Percentiles rank a stretch among this genome's conserved stretches.
Conservation (phyloP, 2,797 vertebrate genomes). For the Clarias fuscus region DNA sequence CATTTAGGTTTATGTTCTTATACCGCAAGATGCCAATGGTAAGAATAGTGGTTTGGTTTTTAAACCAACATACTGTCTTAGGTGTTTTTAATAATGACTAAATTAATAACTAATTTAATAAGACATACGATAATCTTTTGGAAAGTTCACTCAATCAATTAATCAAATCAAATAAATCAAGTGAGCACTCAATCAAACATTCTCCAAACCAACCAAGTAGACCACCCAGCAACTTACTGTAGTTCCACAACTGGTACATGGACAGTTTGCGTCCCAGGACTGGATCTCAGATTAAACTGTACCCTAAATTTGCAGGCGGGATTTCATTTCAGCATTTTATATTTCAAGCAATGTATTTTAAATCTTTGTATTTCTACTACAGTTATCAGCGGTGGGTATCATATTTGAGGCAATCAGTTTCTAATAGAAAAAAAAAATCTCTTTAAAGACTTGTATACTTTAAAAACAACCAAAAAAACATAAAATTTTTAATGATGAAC, state of each 20-base stretch:
- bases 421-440: not conserved
- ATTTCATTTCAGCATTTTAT: not conserved
- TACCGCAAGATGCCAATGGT: not conserved
- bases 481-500: not conserved
- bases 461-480: not conserved
- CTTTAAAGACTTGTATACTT: not conserved
- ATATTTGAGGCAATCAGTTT: not conserved
- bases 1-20: not conserved
- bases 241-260: not conserved
- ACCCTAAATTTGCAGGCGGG: not conserved
- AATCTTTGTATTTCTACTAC: constrained; percentile 8
- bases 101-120: not conserved
- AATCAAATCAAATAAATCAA: not conserved
- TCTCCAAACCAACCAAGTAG: not conserved
- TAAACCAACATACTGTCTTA: not conserved
- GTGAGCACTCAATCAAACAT: not conserved
- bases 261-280: not conserved
- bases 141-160: not conserved
- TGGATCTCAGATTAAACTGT: not conserved
- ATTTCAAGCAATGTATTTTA: not conserved
- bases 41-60: not conserved
- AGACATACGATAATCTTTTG: not conserved
- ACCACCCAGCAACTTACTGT: not conserved
- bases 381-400: not conserved
- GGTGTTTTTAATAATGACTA: not conserved